Evolutionary conservation across 1,140 invertebrate species (phyloP), one percentile per base, ranked within the genome.

Genomic region (Pseudomyrmex gracilis): DNA sequence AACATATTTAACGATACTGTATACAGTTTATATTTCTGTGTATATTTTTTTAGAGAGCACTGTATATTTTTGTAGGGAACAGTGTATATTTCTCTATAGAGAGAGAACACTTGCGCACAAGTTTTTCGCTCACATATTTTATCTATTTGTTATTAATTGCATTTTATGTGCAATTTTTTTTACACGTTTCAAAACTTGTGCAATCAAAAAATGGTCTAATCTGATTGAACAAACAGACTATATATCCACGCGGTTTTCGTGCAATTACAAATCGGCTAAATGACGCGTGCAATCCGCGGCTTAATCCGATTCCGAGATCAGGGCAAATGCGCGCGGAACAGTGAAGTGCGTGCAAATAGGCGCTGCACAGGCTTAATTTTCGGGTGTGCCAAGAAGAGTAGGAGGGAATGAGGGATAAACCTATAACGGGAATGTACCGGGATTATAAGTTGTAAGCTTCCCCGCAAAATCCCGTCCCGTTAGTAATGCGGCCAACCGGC

Each of bases 381-480:
- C 87, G 85, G 80, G 34, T 77, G 4, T 63, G 24, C 34, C 60
- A 47, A 66, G 82, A 76, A 85, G 71, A 82, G 57, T 57, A 24
- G 53, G 45, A 2, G 17, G 84, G 80, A 76, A 57, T 43, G 90
- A 83, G 89, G 73, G 45, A 58, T 63, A 74, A 89, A 92, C 88
- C 90, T 88, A 92, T 92, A 91, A 92, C 90, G 85, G 78, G 90
- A 34, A 91, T 92, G 82, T 76, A 85, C 53, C 17, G 82, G 88
- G 92, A 92, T 93, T 92, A 93, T 90, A 90, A 90, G 89, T 91
- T 91, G 92, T 93, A 93, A 92, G 88, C 91, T 66, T 85, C 43
- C 15, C 45, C 84, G 74, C 83, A 67, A 87, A 88, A 90, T 89
- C 86, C 82, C 71, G 63, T 90, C 88, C 34, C 63, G 87, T 87